Conservation (phyloP, 2,797 vertebrate genomes). For the Phataginus tetradactyla region DNA sequence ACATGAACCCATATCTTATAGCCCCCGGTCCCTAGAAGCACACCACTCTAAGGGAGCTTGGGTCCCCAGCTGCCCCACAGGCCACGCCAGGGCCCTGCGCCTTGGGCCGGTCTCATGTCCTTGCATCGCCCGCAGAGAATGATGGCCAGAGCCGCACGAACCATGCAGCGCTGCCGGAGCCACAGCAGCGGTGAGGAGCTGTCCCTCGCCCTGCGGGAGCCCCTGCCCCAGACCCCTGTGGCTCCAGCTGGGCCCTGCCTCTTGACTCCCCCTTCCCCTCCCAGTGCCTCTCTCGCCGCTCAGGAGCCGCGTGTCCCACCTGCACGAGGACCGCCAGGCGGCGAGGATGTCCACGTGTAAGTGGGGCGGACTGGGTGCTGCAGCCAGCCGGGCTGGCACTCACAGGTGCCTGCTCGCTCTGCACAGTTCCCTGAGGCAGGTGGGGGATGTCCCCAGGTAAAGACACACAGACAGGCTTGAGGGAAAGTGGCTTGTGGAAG, state of each 20-base stretch:
- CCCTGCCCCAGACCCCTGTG: not conserved
- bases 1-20: not conserved
- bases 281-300: slow-evolving; percentile 94
- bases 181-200: slow-evolving; percentile 89
- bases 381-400: accelerated
- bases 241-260: not conserved
- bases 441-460: not conserved
- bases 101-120: not conserved
- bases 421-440: not conserved
- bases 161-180: slow-evolving; percentile 91
- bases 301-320: slow-evolving; percentile 91
- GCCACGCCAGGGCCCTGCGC: not conserved
- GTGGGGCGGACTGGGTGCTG: slow-evolving; percentile 30
- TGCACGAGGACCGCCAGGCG: slow-evolving; percentile 90
- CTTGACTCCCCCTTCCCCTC: slow-evolving; percentile 19
- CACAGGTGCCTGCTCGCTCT: accelerated
- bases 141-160: slow-evolving; percentile 93
- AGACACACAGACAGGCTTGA: not conserved
- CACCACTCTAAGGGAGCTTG: not conserved
- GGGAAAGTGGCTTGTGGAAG: not conserved
- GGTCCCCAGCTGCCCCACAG: not conserved
- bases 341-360: slow-evolving; percentile 92
- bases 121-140: slow-evolving; percentile 88
- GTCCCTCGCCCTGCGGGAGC: accelerated
- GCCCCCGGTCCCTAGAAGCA: not conserved